Conservation (phyloP, 1,140 invertebrate species). For the Zaprionus davidi region DNA sequence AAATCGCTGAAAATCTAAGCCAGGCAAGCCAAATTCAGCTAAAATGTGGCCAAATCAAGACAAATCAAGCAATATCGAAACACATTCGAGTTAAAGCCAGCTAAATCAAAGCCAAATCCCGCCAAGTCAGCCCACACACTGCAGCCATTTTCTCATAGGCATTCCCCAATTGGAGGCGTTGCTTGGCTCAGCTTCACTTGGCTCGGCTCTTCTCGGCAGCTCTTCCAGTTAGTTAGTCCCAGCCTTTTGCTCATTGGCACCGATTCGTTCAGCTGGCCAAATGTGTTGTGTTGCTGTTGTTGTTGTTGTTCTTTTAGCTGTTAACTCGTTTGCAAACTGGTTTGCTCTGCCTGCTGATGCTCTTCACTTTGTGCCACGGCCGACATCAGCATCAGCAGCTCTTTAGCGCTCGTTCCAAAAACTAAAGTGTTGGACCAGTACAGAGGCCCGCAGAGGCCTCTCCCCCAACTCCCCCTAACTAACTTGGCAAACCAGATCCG, state of each 20-base stretch:
- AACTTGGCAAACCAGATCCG: conserved; percentile 9
- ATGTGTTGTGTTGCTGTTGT: conserved; percentile 43
- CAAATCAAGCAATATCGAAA: not conserved
- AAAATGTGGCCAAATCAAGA: not conserved
- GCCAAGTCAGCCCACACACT: conserved; percentile 1
- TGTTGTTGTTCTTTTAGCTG: conserved; percentile 43
- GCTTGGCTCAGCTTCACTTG: conserved; percentile 31
- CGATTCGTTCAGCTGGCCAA: conserved; percentile 77
- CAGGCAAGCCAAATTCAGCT: not conserved
- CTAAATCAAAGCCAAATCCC: not conserved
- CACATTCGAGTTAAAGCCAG: not conserved
- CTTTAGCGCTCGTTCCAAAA: conserved; percentile 80
- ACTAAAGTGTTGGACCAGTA: conserved; percentile 76
- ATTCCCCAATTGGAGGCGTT: conserved; percentile 51
- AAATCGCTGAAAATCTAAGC: too few relatives aligned
- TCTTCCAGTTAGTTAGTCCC: conserved; percentile 37
- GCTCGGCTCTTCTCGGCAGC: conserved; percentile 34
- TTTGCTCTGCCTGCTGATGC: conserved; percentile 65
- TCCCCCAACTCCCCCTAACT: conserved; percentile 18
- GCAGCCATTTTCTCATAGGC: conserved; percentile 63
- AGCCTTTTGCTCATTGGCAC: conserved; percentile 68
- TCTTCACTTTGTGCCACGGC: conserved; percentile 48
- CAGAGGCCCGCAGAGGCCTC: not conserved
- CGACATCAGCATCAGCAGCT: conserved; percentile 66
- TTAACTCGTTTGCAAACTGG: conserved; percentile 79